These are phyloP conservation scores for Argentina silus DNA, from an alignment of 2,797 vertebrate genomes.

Conservation along the genomic window DNA sequence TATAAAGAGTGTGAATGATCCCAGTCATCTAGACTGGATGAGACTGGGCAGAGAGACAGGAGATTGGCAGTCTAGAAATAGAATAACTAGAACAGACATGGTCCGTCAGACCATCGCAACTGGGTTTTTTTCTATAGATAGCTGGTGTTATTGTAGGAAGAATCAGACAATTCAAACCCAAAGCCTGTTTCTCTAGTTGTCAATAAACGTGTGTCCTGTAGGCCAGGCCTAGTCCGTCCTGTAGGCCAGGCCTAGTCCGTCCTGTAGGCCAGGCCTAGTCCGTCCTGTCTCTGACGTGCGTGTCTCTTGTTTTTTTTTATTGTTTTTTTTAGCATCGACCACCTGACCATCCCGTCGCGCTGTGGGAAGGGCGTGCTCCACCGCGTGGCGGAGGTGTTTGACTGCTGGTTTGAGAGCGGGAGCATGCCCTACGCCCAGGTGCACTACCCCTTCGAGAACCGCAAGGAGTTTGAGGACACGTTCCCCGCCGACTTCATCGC, in stretches of 20 bases:
- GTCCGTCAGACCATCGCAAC: no score
- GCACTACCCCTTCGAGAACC: conserved; percentile 95
- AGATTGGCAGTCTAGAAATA: no score
- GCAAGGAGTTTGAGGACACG: conserved; percentile 88
- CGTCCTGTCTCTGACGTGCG: neutral
- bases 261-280: neutral
- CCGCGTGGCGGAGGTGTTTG: conserved; percentile 90
- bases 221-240: no score
- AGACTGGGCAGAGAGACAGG: no score
- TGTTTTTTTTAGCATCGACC: conserved; percentile 80
- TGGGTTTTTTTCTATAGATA: no score
- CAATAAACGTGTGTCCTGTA: neutral
- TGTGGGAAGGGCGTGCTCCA: conserved; percentile 85
- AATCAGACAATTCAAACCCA: no score
- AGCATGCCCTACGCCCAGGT: conserved; percentile 98
- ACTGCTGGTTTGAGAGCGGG: conserved; percentile 99
- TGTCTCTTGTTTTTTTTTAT: no score
- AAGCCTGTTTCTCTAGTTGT: no score
- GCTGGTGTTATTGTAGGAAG: no score
- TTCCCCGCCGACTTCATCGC: conserved; percentile 98
- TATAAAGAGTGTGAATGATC: no score
- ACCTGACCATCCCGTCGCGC: conserved; percentile 85
- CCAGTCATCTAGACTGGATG: no score
- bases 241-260: neutral
- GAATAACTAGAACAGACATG: no score